phyloP scores from a whole-genome alignment of 2,113 vertebrate species.

The Clinocottus analis region DNA sequence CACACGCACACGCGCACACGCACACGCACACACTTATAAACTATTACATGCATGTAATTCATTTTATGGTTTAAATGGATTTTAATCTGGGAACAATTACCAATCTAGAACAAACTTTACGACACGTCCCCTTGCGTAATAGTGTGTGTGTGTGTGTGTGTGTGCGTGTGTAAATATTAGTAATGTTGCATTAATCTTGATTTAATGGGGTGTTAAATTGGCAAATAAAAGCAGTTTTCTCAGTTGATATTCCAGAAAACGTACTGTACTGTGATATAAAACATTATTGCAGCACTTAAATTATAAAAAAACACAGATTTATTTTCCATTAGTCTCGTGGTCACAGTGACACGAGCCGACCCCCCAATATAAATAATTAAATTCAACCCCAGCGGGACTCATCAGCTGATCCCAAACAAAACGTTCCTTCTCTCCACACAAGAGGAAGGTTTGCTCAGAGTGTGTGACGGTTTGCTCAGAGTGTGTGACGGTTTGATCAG shows the following conservation, averaged over 20 bases:
- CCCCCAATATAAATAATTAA: not conserved
- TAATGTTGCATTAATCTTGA: too few relatives aligned
- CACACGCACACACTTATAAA: too few relatives aligned
- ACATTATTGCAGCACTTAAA: not conserved
- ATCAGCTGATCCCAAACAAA: not conserved
- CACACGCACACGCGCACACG: too few relatives aligned
- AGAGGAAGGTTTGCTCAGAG: not conserved
- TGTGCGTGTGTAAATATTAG: too few relatives aligned
- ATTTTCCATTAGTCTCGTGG: not conserved
- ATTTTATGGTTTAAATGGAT: too few relatives aligned
- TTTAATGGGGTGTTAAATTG: not conserved
- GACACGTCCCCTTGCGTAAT: not conserved
- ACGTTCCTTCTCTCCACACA: not conserved
- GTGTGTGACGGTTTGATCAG: too few relatives aligned
- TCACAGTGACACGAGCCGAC: not conserved
- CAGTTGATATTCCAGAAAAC: not conserved
- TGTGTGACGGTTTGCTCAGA: not conserved
- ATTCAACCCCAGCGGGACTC: not conserved
- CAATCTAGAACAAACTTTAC: conserved; percentile 13
- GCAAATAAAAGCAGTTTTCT: not conserved
- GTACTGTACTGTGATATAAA: not conserved
- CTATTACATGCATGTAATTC: too few relatives aligned
- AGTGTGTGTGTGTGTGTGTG: not conserved
- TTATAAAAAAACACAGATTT: not conserved
- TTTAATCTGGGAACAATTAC: too few relatives aligned